A percentile compares a stretch with the other conserved stretches of the same genome.
Conservation (phyloP, 2,113 vertebrate species). For the Macroglossus sobrinus region DNA sequence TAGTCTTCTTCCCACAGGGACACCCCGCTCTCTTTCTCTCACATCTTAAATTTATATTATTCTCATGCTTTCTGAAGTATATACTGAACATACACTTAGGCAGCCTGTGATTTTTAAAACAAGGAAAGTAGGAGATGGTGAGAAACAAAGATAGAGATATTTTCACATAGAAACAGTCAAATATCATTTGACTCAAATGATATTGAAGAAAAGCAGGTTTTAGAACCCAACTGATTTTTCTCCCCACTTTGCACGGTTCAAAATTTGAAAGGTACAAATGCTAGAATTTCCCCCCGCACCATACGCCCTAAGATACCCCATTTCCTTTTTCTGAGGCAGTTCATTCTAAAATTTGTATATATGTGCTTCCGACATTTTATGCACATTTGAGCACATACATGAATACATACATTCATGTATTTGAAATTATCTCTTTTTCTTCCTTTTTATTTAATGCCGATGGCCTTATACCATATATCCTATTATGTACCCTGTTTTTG, state of each 20-base stretch:
- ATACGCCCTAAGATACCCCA: neutral
- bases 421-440: neutral
- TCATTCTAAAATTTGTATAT: neutral
- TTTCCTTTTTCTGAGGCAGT: neutral
- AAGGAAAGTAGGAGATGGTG: neutral
- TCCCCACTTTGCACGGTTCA: neutral
- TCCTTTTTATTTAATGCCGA: neutral
- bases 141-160: neutral
- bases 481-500: neutral
- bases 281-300: neutral
- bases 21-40: neutral
- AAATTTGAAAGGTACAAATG: neutral
- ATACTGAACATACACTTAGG: neutral
- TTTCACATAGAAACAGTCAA: neutral
- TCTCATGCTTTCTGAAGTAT: neutral
- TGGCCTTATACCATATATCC: neutral
- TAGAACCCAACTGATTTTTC: neutral
- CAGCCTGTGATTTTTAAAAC: neutral
- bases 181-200: neutral
- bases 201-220: neutral
- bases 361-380: neutral
- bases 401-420: neutral
- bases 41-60: neutral
- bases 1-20: neutral
- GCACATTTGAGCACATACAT: neutral